A percentile compares a stretch with the other conserved stretches of the same genome.
Evolutionary conservation across 2,113 vertebrate genomes (phyloP).

Genomic region (Scomber japonicus): DNA sequence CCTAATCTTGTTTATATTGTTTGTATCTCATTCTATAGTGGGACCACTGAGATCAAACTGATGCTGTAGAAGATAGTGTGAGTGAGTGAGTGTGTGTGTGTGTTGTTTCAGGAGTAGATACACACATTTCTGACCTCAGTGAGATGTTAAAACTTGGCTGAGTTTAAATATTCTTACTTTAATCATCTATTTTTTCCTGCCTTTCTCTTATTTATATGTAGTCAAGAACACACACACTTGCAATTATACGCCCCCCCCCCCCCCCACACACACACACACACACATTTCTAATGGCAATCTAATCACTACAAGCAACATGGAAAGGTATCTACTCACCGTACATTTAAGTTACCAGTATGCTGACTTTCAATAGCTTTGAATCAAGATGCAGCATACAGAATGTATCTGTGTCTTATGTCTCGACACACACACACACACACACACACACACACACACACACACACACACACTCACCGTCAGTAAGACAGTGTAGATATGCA

Average conservation of each 20-base stretch:
- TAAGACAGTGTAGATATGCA: slow-evolving; percentile 68
- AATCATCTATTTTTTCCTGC: neutral
- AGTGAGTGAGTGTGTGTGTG: neutral
- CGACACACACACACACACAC: slow-evolving; percentile 2
- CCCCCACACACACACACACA: slow-evolving; percentile 6
- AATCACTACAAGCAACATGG: slow-evolving; percentile 6
- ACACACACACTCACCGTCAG: slow-evolving; percentile 39
- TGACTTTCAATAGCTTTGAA: slow-evolving; percentile 18
- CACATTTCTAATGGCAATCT: slow-evolving; percentile 1
- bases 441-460: neutral
- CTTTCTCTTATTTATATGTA: neutral
- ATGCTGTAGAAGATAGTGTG: slow-evolving; percentile 22
- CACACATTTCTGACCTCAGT: slow-evolving; percentile 23
- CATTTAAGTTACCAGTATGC: neutral
- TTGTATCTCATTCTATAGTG: slow-evolving; percentile 3
- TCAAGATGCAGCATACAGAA: slow-evolving; percentile 5
- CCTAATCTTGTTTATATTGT: slow-evolving; percentile 19
- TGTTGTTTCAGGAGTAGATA: slow-evolving; percentile 20
- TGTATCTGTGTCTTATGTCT: neutral
- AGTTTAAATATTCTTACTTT: slow-evolving; percentile 6
- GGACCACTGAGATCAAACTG: slow-evolving; percentile 19
- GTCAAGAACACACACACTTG: neutral
- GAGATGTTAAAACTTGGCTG: neutral
- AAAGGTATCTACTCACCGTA: neutral
- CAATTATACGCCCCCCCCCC: neutral